Evolutionary conservation across 2,888 invertebrate genomes (phyloP).

Genomic region (Drosophila emarginata): DNA sequence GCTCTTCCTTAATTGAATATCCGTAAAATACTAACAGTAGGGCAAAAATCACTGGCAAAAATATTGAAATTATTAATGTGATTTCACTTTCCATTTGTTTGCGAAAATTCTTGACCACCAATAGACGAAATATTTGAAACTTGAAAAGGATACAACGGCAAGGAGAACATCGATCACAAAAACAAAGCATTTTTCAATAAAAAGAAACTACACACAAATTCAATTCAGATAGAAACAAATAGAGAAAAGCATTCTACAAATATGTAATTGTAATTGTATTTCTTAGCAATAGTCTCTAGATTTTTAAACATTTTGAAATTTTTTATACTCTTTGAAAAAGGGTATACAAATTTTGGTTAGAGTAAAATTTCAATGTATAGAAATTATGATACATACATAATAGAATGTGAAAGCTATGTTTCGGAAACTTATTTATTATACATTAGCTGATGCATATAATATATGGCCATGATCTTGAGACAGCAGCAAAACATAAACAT

Average conservation of each 20-base stretch:
- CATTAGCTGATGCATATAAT: no score
- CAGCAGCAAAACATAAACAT: no score
- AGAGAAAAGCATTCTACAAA: neutral
- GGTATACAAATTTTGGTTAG: no score
- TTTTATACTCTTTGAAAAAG: no score
- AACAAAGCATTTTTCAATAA: neutral
- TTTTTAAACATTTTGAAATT: no score
- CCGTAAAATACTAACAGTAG: neutral
- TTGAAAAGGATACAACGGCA: neutral
- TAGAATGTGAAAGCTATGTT: no score
- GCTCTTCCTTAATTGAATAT: neutral
- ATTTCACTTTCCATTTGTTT: neutral
- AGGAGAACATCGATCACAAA: neutral
- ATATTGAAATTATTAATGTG: neutral
- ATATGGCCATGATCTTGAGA: no score
- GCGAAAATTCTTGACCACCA: slow-evolving; percentile 3
- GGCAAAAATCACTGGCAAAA: slow-evolving; percentile 2
- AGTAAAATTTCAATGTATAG: no score
- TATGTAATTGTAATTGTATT: no score
- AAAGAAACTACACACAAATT: neutral
- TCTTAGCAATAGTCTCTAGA: no score
- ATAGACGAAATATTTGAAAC: neutral
- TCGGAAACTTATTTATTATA: no score
- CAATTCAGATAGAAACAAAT: neutral
- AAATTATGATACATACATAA: no score